Conservation (phyloP, 1,140 invertebrate species). For the Drosophila auraria region DNA sequence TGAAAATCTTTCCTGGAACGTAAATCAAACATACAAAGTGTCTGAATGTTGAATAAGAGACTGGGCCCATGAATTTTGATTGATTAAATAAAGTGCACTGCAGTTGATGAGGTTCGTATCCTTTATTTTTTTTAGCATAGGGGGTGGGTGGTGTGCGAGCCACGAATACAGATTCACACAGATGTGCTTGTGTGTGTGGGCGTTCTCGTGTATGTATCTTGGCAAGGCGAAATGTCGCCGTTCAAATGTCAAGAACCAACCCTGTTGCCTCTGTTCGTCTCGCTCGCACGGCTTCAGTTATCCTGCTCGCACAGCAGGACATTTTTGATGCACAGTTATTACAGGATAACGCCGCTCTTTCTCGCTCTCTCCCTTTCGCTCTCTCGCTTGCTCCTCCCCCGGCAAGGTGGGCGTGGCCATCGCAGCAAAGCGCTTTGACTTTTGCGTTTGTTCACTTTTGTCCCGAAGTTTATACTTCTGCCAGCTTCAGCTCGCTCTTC, state of each 20-base stretch:
- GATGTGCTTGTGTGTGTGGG: conserved; percentile 23
- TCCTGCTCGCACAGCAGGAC: conserved; percentile 34
- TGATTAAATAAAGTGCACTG: conserved; percentile 82
- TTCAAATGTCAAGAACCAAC: conserved; percentile 84
- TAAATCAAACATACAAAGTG: conserved; percentile 29
- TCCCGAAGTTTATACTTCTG: conserved; percentile 67
- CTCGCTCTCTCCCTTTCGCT: neutral
- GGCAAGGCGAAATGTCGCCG: conserved; percentile 77
- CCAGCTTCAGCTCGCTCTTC: conserved; percentile 37
- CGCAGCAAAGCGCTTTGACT: conserved; percentile 78
- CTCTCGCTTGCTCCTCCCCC: conserved; percentile 70
- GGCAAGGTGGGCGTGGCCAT: conserved; percentile 63
- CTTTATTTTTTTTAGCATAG: neutral
- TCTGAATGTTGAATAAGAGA: conserved; percentile 36
- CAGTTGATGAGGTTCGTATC: conserved; percentile 59
- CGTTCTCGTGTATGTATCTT: conserved; percentile 42
- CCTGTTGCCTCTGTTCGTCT: conserved; percentile 62
- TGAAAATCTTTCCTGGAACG: neutral
- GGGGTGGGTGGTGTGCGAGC: conserved; percentile 4
- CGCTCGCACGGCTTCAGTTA: conserved; percentile 27
- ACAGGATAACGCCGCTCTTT: conserved; percentile 68
- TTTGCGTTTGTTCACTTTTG: conserved; percentile 82
- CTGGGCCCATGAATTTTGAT: conserved; percentile 67
- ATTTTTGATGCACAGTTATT: conserved; percentile 73
- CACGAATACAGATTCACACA: neutral